phyloP scores from a whole-genome alignment of 1,140 invertebrate genomes.

The Octopus sinensis region DNA sequence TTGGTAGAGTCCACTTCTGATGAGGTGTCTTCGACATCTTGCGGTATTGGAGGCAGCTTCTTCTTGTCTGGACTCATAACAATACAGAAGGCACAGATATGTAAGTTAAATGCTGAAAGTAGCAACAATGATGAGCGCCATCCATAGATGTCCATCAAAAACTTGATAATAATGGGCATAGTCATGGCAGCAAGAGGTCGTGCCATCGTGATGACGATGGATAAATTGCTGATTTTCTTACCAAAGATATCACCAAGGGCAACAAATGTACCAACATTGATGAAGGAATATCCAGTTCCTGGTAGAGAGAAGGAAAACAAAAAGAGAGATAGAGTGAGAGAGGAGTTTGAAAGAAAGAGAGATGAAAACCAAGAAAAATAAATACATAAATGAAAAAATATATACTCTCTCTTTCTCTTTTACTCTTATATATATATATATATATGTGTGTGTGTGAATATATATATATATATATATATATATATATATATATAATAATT shows the following conservation, averaged over 20 bases:
- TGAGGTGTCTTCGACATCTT: not conserved
- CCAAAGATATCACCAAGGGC: not conserved
- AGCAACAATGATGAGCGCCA: not conserved
- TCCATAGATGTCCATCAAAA: not conserved
- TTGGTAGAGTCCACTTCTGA: not conserved
- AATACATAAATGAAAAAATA: too few relatives aligned
- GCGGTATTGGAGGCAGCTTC: not conserved
- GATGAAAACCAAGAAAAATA: not conserved
- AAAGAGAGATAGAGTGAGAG: not conserved
- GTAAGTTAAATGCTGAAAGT: not conserved
- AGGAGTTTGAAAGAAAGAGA: not conserved
- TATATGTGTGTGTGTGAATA: too few relatives aligned
- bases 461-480: too few relatives aligned
- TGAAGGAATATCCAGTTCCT: not conserved
- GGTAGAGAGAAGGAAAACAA: not conserved
- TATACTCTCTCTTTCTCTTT: too few relatives aligned
- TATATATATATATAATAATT: too few relatives aligned
- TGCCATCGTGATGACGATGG: not conserved
- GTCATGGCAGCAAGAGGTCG: not conserved
- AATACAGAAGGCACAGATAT: slow-evolving; percentile 6
- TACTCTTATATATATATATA: too few relatives aligned
- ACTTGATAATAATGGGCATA: not conserved
- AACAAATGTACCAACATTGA: not conserved
- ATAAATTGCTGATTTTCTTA: not conserved
- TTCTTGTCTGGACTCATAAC: not conserved